Percentiles rank a stretch among this genome's conserved stretches.
These are phyloP conservation scores for Podocnemis expansa DNA, from an alignment of 2,113 vertebrate species.

Conservation along the genomic window DNA sequence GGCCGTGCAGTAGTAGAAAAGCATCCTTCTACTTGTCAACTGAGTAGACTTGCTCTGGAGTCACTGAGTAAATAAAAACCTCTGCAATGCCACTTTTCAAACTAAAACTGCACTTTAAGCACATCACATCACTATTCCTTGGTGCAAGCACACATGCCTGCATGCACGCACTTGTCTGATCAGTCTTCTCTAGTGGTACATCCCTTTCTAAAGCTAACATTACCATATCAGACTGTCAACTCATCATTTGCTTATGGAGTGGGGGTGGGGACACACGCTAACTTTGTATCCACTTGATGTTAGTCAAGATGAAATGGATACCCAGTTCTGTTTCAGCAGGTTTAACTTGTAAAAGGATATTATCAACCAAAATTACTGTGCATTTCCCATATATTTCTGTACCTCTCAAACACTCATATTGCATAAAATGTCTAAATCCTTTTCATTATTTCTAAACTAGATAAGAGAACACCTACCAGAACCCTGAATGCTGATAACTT, in stretches of 20 bases:
- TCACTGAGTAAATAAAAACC: neutral
- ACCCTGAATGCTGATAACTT: too few species aligned
- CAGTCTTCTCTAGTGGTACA: neutral
- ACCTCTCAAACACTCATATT: neutral
- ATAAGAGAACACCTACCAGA: neutral
- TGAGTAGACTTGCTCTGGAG: neutral
- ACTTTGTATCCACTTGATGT: neutral
- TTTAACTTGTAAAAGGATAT: neutral
- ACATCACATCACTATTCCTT: neutral
- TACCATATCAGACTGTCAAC: neutral
- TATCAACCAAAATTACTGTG: neutral
- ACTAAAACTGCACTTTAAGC: neutral
- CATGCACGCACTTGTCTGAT: neutral
- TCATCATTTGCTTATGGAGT: neutral
- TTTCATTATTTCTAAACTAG: neutral
- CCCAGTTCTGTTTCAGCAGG: neutral
- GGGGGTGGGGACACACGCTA: too few species aligned
- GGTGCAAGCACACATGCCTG: fast-evolving
- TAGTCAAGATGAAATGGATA: neutral
- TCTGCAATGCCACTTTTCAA: neutral
- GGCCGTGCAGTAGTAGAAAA: neutral
- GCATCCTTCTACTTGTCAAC: neutral
- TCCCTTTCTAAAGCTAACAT: neutral
- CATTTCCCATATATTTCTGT: constrained; percentile 1
- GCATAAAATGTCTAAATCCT: neutral